Evolutionary conservation across 2,888 invertebrate species (phyloP).

Genomic region (Meteorus cinctellus): DNA sequence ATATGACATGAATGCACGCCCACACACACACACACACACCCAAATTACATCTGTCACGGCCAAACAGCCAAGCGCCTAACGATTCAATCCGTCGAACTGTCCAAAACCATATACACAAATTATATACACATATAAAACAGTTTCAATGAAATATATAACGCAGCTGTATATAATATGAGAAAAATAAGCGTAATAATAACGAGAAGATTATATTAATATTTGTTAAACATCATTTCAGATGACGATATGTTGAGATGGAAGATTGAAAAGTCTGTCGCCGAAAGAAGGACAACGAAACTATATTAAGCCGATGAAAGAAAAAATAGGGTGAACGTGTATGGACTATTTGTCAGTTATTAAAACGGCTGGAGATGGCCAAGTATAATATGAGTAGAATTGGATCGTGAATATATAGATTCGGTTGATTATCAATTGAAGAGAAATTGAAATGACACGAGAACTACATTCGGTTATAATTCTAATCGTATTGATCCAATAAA

Average conservation of each 20-base stretch:
- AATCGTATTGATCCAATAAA: neutral
- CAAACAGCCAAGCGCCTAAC: constrained; percentile 11
- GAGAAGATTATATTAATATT: neutral
- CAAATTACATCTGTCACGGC: constrained; percentile 13
- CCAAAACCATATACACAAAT: neutral
- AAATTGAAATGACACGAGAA: neutral
- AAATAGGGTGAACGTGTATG: neutral
- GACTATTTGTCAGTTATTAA: no score
- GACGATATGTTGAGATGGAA: neutral
- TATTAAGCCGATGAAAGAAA: neutral
- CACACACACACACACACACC: no score
- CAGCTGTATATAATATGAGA: neutral
- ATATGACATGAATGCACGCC: no score
- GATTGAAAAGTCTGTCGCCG: neutral
- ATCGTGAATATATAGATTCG: neutral
- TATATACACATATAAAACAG: neutral
- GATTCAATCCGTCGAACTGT: constrained; percentile 4
- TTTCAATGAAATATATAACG: neutral
- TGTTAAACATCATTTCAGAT: neutral
- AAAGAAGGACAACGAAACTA: neutral
- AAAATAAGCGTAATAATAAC: neutral
- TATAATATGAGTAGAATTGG: neutral
- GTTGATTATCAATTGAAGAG: neutral
- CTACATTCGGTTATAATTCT: neutral
- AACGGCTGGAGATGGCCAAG: no score